phyloP scores from a whole-genome alignment of 2,797 vertebrate species.

The Eulemur coronatus region DNA sequence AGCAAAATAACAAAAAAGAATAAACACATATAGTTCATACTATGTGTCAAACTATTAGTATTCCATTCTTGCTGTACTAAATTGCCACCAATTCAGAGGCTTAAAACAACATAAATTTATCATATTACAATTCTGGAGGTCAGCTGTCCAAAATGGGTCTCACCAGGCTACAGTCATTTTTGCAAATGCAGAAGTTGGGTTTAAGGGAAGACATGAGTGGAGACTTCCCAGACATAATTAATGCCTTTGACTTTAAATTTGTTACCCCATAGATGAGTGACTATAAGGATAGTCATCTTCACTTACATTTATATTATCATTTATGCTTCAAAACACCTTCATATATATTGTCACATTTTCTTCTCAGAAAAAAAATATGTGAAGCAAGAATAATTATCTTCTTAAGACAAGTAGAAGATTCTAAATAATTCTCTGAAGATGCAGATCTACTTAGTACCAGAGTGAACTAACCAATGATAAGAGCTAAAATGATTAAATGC shows the following conservation, averaged over 20 bases:
- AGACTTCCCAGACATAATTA: neutral
- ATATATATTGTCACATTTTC: neutral
- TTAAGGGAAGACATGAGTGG: neutral
- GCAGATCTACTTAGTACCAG: neutral
- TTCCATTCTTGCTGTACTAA: neutral
- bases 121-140: neutral
- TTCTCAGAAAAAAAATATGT: neutral
- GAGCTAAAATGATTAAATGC: neutral
- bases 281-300: neutral
- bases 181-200: neutral
- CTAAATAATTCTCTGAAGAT: neutral
- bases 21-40: neutral
- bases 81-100: neutral
- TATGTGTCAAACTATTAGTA: neutral
- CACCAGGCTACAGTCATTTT: neutral
- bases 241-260: neutral
- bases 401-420: neutral
- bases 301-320: neutral
- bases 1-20: neutral
- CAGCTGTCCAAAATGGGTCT: neutral
- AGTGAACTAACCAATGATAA: neutral
- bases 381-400: neutral
- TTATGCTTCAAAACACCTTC: neutral
- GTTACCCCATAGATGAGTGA: neutral
- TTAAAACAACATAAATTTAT: neutral